A percentile compares a stretch with the other conserved stretches of the same genome.
Conservation (phyloP, 2,888 invertebrate genomes). For the Atethmia centrago region DNA sequence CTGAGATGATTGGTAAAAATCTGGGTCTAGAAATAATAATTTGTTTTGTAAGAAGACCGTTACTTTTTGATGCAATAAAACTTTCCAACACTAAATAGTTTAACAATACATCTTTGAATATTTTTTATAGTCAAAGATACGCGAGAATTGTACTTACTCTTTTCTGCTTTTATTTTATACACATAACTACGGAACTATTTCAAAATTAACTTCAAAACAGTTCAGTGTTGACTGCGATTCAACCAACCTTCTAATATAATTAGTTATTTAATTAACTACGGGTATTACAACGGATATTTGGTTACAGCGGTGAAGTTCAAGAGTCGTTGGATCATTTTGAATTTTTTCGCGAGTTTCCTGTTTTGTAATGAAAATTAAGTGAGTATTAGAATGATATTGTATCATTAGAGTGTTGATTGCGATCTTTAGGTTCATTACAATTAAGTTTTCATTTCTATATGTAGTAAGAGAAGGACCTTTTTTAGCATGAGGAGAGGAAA, state of each 20-base stretch:
- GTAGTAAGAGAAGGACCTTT: too few relatives aligned
- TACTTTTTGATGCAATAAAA: not conserved
- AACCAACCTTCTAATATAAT: conserved; percentile 23
- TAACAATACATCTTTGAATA: too few relatives aligned
- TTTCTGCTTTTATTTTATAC: not conserved
- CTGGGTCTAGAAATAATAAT: not conserved
- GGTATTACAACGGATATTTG: conserved; percentile 10
- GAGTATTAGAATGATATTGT: too few relatives aligned
- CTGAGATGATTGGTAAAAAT: too few relatives aligned
- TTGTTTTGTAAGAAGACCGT: not conserved
- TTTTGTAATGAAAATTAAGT: not conserved
- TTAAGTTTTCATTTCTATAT: too few relatives aligned
- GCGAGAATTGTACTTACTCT: not conserved
- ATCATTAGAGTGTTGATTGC: too few relatives aligned
- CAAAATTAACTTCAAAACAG: conserved; percentile 23
- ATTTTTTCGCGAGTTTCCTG: conserved; percentile 11
- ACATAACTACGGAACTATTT: not conserved
- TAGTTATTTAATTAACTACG: conserved; percentile 42
- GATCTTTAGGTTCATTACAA: too few relatives aligned
- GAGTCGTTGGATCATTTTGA: conserved; percentile 4
- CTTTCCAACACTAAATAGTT: not conserved
- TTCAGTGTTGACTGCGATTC: conserved; percentile 21
- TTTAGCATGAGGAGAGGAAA: too few relatives aligned
- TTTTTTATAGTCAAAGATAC: not conserved
- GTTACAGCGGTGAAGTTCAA: conserved; percentile 12